Percentiles rank a stretch among this genome's conserved stretches.
These are phyloP conservation scores for Formica aserva DNA, from an alignment of 2,888 invertebrate species.

Conservation along the genomic window DNA sequence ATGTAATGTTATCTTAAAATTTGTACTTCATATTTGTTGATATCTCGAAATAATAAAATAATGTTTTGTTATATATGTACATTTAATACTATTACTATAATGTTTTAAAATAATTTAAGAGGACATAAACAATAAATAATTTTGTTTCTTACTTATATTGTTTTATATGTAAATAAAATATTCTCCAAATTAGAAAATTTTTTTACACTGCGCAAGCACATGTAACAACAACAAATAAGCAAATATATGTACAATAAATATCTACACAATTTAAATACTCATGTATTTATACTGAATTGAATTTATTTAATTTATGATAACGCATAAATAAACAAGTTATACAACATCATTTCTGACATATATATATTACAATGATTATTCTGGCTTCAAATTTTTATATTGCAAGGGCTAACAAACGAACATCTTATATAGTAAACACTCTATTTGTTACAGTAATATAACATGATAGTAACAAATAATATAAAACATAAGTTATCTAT, in stretches of 20 bases:
- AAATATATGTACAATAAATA: background rate
- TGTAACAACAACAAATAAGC: background rate
- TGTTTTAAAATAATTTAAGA: background rate
- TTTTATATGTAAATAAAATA: background rate
- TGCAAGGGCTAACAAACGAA: too few species aligned
- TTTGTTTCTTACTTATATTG: background rate
- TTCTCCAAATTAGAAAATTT: background rate
- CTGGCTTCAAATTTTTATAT: too few species aligned
- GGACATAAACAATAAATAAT: background rate
- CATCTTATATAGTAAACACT: too few species aligned
- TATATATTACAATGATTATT: too few species aligned
- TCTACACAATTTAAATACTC: background rate
- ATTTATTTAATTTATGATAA: too few species aligned
- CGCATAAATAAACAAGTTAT: too few species aligned
- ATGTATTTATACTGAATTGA: background rate
- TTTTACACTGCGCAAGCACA: background rate
- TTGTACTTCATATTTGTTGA: background rate
- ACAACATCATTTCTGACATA: too few species aligned
- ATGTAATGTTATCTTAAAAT: background rate
- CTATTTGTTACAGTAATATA: too few species aligned
- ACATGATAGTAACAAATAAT: too few species aligned
- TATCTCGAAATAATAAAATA: background rate
- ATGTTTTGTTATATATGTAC: background rate
- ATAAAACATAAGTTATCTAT: too few species aligned
- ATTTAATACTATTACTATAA: background rate